Conservation (phyloP, 2,113 vertebrate species). For the Campylomormyrus numenius region DNA sequence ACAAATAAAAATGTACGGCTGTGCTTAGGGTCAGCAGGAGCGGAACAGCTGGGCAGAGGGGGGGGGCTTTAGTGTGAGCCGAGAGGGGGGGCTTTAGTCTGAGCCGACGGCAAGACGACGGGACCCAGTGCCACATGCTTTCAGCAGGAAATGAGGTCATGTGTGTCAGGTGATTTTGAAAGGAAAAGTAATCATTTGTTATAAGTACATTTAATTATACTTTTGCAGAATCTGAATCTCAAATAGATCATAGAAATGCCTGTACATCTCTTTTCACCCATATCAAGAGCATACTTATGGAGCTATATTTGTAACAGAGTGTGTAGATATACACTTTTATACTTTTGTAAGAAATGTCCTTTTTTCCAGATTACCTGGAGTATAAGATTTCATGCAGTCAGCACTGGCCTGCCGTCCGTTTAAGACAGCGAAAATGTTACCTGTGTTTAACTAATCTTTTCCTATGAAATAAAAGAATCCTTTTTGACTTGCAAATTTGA, state of each 20-base stretch:
- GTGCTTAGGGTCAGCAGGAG: not conserved
- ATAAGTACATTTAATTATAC: slow-evolving; percentile 7
- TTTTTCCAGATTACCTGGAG: not conserved
- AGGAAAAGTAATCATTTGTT: slow-evolving; percentile 5
- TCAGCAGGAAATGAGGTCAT: slow-evolving; percentile 8
- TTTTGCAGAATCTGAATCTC: not conserved
- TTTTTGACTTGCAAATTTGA: not conserved
- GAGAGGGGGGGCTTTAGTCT: not conserved
- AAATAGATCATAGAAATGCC: not conserved
- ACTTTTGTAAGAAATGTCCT: not conserved
- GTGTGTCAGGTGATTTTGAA: not conserved
- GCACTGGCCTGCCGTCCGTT: not conserved
- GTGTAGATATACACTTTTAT: not conserved
- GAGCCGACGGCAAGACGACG: not conserved
- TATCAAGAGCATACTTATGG: not conserved
- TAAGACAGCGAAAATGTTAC: not conserved
- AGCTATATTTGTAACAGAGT: not conserved
- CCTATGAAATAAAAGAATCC: not conserved
- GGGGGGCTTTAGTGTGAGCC: not conserved
- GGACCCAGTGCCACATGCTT: not conserved
- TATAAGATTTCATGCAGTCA: not conserved
- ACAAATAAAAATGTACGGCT: not conserved
- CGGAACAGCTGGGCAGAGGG: not conserved
- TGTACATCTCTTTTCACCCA: not conserved
- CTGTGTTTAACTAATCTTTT: not conserved